phyloP scores from a whole-genome alignment of 2,888 invertebrate species.

The Agrypnus murinus region DNA sequence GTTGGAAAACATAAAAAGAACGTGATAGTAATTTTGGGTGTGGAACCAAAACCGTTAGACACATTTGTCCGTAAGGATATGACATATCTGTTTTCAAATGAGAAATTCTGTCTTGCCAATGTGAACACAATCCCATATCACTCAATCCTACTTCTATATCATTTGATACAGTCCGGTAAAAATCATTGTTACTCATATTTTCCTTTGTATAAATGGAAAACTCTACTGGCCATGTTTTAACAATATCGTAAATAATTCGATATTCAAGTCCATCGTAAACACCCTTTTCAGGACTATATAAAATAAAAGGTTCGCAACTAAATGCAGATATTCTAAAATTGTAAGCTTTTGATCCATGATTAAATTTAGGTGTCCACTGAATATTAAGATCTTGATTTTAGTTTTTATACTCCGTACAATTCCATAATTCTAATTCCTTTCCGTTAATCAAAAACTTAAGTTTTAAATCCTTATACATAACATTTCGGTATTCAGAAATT shows the following conservation, averaged over 20 bases:
- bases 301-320: not conserved
- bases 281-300: not conserved
- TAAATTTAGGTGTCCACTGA: not conserved
- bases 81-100: not conserved
- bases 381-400: not conserved
- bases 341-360: not conserved
- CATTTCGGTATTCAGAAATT: too few species aligned
- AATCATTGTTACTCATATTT: not conserved
- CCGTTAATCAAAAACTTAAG: not conserved
- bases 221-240: conserved; percentile 13
- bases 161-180: not conserved
- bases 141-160: not conserved
- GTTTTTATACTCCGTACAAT: not conserved
- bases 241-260: conserved; percentile 14
- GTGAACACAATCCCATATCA: conserved; percentile 23
- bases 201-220: not conserved
- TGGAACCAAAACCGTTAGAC: conserved; percentile 54
- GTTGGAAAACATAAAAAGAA: conserved; percentile 38
- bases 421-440: not conserved
- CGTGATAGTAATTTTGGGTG: conserved; percentile 43
- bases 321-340: not conserved
- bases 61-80: conserved; percentile 49
- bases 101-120: not conserved
- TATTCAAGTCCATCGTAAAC: conserved; percentile 33
- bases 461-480: not conserved